These are phyloP conservation scores for Cossypha niveicapilla DNA, from an alignment of 2,797 vertebrate species.

Conservation along the genomic window DNA sequence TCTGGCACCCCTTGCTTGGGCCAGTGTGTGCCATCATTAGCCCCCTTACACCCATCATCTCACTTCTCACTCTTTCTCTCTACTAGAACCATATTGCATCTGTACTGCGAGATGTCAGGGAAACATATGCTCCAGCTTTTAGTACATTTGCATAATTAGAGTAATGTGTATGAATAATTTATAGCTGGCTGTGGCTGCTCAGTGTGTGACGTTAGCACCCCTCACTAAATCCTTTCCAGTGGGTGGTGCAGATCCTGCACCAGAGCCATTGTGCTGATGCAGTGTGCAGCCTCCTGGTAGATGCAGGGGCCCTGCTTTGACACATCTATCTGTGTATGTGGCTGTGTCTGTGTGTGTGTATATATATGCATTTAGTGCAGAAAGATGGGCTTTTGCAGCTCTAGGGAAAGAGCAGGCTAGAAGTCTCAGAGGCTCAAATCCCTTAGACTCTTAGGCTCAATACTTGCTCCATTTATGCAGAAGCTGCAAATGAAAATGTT, in stretches of 20 bases:
- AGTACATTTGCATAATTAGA: constrained; percentile 83
- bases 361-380: not conserved
- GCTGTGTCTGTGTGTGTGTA: fast-evolving
- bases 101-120: constrained; percentile 69
- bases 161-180: constrained; percentile 87
- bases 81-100: constrained; percentile 67
- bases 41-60: not conserved
- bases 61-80: not conserved
- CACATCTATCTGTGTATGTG: not conserved
- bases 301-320: not conserved
- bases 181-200: constrained; percentile 65
- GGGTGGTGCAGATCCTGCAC: constrained; percentile 39
- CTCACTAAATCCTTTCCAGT: constrained; percentile 44
- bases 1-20: not conserved
- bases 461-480: not conserved
- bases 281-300: not conserved
- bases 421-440: constrained; percentile 9
- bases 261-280: not conserved
- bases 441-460: not conserved
- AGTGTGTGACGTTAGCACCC: constrained; percentile 37
- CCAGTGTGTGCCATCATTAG: not conserved
- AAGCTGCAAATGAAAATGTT: constrained; percentile 45
- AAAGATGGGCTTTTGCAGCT: not conserved
- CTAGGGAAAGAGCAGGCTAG: not conserved
- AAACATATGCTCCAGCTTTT: constrained; percentile 81